Evolutionary conservation across 2,797 vertebrate species (phyloP).

Genomic region (Sparus aurata): DNA sequence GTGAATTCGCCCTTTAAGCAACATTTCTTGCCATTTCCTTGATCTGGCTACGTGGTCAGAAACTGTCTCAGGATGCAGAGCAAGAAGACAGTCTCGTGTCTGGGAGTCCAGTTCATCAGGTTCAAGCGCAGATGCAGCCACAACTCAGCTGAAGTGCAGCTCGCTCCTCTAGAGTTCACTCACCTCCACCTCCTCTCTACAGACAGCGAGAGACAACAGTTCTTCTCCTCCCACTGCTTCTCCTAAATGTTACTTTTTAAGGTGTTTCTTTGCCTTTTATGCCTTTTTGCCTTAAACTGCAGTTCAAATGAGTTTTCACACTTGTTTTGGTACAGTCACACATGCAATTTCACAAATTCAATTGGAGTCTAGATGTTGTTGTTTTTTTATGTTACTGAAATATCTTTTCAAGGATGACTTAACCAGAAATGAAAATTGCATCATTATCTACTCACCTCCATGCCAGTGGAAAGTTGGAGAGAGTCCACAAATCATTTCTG

Average conservation of each 20-base stretch:
- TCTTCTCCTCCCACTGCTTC: background rate
- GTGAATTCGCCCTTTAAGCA: background rate
- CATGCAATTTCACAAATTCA: background rate
- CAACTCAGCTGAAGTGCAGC: background rate
- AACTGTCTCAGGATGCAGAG: background rate
- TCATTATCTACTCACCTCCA: too few relatives aligned
- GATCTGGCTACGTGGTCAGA: background rate
- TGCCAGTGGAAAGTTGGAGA: too few relatives aligned
- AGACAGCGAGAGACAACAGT: background rate
- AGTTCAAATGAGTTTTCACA: background rate
- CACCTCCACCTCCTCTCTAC: slow-evolving; percentile 5
- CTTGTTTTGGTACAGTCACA: background rate
- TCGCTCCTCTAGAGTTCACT: background rate
- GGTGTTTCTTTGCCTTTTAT: background rate
- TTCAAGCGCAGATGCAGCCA: background rate
- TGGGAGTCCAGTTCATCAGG: background rate
- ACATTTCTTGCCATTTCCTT: background rate
- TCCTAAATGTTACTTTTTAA: background rate
- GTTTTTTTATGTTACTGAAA: background rate
- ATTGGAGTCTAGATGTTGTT: background rate
- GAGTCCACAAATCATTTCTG: too few relatives aligned
- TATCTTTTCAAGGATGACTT: background rate
- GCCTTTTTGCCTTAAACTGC: background rate
- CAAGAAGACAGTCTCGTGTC: background rate
- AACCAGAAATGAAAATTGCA: too few relatives aligned